These are phyloP conservation scores for Rosalia funebris DNA, from an alignment of 2,888 invertebrate species.

Conservation along the genomic window DNA sequence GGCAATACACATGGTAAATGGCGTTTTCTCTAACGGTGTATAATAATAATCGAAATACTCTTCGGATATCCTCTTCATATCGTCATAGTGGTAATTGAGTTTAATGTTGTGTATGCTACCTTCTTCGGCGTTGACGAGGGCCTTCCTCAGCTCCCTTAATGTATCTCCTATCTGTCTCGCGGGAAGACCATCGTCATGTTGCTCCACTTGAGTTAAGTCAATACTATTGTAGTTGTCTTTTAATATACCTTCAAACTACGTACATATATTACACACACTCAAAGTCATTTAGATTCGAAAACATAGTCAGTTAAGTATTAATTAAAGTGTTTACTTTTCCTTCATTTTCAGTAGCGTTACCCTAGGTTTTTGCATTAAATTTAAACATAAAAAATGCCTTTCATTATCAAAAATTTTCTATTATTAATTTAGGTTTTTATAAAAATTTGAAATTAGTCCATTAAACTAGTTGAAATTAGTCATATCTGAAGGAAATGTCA, in stretches of 20 bases:
- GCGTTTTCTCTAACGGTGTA: conserved; percentile 84
- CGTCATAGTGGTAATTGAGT: conserved; percentile 85
- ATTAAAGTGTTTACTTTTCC: too few relatives aligned
- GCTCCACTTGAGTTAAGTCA: conserved; percentile 94
- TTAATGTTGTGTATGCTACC: conserved; percentile 74
- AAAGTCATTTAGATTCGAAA: too few relatives aligned
- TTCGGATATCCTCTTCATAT: conserved; percentile 83
- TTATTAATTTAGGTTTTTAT: too few relatives aligned
- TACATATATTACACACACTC: too few relatives aligned
- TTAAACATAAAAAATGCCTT: too few relatives aligned
- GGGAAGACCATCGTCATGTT: conserved; percentile 68
- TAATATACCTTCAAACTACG: conserved; percentile 48
- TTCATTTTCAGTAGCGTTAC: too few relatives aligned
- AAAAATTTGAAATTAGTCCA: too few relatives aligned
- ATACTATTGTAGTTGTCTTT: conserved; percentile 89
- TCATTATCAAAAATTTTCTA: too few relatives aligned
- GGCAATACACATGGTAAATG: conserved; percentile 87
- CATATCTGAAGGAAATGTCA: too few relatives aligned
- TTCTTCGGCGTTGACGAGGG: conserved; percentile 76
- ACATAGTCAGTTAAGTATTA: too few relatives aligned
- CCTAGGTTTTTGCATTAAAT: too few relatives aligned
- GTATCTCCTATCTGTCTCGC: conserved; percentile 73
- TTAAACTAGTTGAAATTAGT: too few relatives aligned
- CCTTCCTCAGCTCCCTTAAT: conserved; percentile 71
- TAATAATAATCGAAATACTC: conserved; percentile 86